Base-by-base conservation (phyloP, 2,888 invertebrate genomes). In the Ophonus ardosiacus region DNA sequence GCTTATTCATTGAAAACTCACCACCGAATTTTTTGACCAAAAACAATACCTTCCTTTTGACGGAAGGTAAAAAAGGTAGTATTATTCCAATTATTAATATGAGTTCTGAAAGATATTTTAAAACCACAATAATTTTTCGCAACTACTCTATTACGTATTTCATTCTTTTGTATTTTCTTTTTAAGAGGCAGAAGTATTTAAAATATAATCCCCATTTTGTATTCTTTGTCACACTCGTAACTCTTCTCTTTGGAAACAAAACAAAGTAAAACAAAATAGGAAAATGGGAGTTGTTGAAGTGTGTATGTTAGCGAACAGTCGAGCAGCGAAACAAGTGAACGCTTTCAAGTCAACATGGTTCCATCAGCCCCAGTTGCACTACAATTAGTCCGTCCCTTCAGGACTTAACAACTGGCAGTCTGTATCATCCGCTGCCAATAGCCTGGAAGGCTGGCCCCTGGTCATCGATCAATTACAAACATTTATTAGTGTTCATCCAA, bases 261-360 rank as follows among this genome's bases (percentile, higher is more conserved):
- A 13, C 43, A 65, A 65, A 65, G 63, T 31, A 15, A 68, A 68
- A 68, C 71, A 74, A 74, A 74, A 74, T 40, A 51, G 43, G 43
- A 74, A 74, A 74, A 74, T 43, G 40, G 40, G 17, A 74, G 71
- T 74, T 74, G 43, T 74, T 74, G 40, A 43, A 74, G 40, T 43
- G 71, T 74, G 40, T 74, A 43, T 74, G 31, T 18, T 68, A 24
- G 24, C 63, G 63, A 31, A 31, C 31, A 31, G 31, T n/a, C n/a
- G 71, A 74, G 40, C 68, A 74, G 71, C 65, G 31, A 51, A 68
- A 82, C 82, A 82, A 71, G 82, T 51, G 82, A 82, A 82, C 82
- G 71, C 82, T 82, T 82, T 82, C 82, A 82, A 82, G 63, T 65
- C 81, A 65, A 74, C 71, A 74, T 40, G 8, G 71, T 51, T 74